Conservation (phyloP, 2,113 vertebrate species). For the Picathartes gymnocephalus region DNA sequence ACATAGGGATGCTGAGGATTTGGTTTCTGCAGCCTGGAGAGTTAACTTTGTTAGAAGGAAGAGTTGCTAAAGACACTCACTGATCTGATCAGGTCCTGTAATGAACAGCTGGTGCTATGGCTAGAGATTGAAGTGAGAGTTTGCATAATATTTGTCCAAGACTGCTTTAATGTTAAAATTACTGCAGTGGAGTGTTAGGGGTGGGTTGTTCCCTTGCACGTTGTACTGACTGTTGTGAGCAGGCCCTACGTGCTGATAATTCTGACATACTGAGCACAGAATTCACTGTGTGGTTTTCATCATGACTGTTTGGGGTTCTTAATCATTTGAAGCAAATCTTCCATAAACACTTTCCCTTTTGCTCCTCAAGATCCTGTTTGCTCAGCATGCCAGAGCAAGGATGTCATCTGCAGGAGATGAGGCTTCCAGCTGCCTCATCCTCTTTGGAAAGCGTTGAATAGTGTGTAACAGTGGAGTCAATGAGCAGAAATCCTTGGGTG, state of each 20-base stretch:
- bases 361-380: constrained; percentile 54
- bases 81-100: neutral
- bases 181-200: neutral
- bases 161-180: neutral
- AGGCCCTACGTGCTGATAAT: neutral
- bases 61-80: neutral
- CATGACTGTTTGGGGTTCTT: constrained; percentile 35
- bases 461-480: neutral
- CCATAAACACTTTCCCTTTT: constrained; percentile 60
- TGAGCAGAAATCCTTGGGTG: neutral
- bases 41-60: neutral
- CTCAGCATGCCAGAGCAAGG: constrained; percentile 40
- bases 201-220: neutral
- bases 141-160: neutral
- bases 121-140: neutral
- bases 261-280: neutral
- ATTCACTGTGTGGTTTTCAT: constrained; percentile 4
- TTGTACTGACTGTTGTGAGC: neutral
- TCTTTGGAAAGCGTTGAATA: neutral
- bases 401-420: constrained; percentile 34
- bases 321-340: constrained; percentile 60
- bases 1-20: fast-evolving
- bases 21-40: neutral
- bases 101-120: neutral
- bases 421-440: neutral